Conservation (phyloP, 1,140 invertebrate species). For the Telenomus remus region DNA sequence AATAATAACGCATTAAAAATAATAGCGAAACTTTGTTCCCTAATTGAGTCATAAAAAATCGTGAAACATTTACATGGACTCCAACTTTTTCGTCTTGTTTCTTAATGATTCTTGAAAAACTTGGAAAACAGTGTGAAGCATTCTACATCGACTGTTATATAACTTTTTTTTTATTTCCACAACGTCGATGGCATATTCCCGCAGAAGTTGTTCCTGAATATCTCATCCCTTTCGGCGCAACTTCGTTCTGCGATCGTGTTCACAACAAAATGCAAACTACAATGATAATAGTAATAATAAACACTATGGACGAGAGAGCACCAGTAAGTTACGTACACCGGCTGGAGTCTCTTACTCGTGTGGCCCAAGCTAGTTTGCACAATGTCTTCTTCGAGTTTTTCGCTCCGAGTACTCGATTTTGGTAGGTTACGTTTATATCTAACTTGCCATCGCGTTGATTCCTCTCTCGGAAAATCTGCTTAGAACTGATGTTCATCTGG, state of each 20-base stretch:
- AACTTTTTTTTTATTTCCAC: no score
- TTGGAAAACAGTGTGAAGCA: no score
- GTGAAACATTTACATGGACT: no score
- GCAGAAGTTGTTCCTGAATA: conserved; percentile 4
- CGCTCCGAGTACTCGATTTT: conserved; percentile 10
- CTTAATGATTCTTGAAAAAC: no score
- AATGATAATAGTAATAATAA: conserved; percentile 50
- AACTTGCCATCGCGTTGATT: no score
- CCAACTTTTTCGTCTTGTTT: no score
- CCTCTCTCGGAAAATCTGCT: conserved; percentile 15
- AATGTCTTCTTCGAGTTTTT: conserved; percentile 36
- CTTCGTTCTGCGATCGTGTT: conserved; percentile 34
- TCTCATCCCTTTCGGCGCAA: background rate
- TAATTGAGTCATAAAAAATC: no score
- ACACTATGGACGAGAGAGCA: conserved; percentile 19
- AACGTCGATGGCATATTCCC: no score
- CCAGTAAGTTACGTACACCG: conserved; percentile 46
- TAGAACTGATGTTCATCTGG: background rate
- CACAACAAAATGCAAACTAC: conserved; percentile 46
- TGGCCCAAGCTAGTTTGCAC: conserved; percentile 17
- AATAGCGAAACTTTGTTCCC: no score
- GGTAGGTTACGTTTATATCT: conserved; percentile 15
- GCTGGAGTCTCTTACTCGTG: conserved; percentile 36
- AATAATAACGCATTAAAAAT: no score
- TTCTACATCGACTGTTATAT: no score